These are phyloP conservation scores for Poeciliopsis prolifica DNA, from an alignment of 2,113 vertebrate species.

Conservation along the genomic window DNA sequence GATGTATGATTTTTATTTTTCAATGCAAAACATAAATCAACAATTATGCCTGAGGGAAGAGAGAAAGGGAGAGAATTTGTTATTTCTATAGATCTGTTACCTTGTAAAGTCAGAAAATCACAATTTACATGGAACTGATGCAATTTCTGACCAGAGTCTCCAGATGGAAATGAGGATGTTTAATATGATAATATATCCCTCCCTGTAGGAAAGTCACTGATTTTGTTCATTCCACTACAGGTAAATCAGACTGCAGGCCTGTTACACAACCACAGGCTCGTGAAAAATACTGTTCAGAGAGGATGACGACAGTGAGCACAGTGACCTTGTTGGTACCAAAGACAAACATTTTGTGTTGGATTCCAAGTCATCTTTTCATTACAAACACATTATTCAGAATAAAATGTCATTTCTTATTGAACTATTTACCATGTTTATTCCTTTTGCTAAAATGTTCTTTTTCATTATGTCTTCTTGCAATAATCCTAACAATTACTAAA, in stretches of 20 bases:
- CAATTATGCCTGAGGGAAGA: slow-evolving; percentile 34
- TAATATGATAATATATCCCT: slow-evolving; percentile 25
- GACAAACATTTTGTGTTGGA: not conserved
- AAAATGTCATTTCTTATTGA: not conserved
- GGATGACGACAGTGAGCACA: not conserved
- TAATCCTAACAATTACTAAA: not conserved
- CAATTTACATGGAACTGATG: slow-evolving; percentile 16
- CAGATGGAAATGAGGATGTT: slow-evolving; percentile 2
- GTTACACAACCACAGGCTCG: slow-evolving; percentile 6
- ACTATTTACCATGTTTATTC: not conserved
- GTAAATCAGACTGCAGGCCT: slow-evolving; percentile 15
- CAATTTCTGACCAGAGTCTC: slow-evolving; percentile 22
- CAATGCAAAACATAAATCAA: slow-evolving; percentile 71
- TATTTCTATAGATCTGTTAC: slow-evolving; percentile 46
- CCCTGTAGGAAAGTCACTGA: slow-evolving; percentile 12
- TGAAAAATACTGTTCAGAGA: slow-evolving; percentile 17
- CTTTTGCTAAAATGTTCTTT: not conserved
- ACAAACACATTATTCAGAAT: not conserved
- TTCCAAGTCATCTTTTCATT: not conserved
- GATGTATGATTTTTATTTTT: slow-evolving; percentile 55
- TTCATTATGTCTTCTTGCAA: not conserved
- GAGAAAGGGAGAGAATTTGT: slow-evolving; percentile 35
- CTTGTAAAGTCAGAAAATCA: slow-evolving; percentile 35
- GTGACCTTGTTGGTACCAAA: slow-evolving; percentile 7
- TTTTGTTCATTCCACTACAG: slow-evolving; percentile 18